Percentiles rank a stretch among this genome's conserved stretches.
Evolutionary conservation across 1,140 invertebrate species (phyloP).

Genomic region (Drosophila lini): DNA sequence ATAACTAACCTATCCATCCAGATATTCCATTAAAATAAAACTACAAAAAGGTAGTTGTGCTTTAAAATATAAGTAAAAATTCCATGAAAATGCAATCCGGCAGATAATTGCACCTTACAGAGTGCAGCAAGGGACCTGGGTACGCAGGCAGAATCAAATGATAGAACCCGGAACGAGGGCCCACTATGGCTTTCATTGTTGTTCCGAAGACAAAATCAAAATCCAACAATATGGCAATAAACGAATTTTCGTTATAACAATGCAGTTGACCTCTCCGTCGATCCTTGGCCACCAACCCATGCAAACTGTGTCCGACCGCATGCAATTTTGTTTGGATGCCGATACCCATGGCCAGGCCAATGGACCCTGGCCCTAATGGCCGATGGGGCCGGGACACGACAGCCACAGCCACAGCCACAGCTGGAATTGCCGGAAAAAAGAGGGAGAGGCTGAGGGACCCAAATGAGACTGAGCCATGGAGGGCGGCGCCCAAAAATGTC

Average conservation of each 20-base stretch:
- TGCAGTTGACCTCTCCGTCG: constrained; percentile 20
- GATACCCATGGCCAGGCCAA: constrained; percentile 20
- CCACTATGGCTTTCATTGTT: constrained; percentile 21
- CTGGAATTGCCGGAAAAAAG: background rate
- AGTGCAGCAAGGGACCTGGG: background rate
- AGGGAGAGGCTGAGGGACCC: background rate
- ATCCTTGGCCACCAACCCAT: background rate
- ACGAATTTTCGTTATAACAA: constrained; percentile 69
- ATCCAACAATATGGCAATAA: constrained; percentile 70
- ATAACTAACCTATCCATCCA: background rate
- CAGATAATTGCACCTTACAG: constrained; percentile 1
- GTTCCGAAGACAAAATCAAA: constrained; percentile 61
- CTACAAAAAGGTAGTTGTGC: background rate
- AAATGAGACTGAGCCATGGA: background rate
- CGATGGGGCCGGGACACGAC: background rate
- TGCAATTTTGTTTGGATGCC: constrained; percentile 59
- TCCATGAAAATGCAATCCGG: background rate
- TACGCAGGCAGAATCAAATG: background rate
- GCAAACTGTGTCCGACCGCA: constrained; percentile 63
- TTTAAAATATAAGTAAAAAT: background rate
- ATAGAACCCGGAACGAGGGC: background rate
- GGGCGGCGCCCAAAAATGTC: constrained; percentile 9
- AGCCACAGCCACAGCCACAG: constrained; percentile 6
- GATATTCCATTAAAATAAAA: background rate
- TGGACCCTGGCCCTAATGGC: constrained; percentile 5